phyloP scores from a whole-genome alignment of 2,797 vertebrate species.

The Semaprochilodus insignis region DNA sequence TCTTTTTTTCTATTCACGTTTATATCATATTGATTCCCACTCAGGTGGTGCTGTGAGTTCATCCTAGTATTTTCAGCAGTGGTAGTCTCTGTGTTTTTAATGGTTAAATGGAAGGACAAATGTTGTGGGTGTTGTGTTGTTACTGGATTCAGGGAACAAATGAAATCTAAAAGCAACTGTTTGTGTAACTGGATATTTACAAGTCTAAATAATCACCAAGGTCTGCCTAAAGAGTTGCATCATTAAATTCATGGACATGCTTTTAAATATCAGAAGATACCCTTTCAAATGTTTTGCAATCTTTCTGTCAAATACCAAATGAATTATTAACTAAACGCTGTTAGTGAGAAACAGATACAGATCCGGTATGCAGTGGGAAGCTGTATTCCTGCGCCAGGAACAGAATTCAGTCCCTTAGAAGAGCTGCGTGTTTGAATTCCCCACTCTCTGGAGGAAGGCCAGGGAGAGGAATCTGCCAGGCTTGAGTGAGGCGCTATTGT shows the following conservation, averaged over 20 bases:
- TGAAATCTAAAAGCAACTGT: slow-evolving; percentile 19
- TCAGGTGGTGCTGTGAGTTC: slow-evolving; percentile 9
- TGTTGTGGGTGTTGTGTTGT: not conserved
- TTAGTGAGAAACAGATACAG: slow-evolving; percentile 29
- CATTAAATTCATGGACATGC: slow-evolving; percentile 42
- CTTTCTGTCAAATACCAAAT: slow-evolving; percentile 48
- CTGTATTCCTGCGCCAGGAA: slow-evolving; percentile 50
- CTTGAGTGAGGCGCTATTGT: slow-evolving; percentile 50
- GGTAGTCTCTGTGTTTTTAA: slow-evolving; percentile 28
- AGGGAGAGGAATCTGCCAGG: slow-evolving; percentile 56
- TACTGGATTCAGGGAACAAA: slow-evolving; percentile 20
- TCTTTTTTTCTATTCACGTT: slow-evolving; percentile 27
- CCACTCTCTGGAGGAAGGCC: slow-evolving; percentile 55
- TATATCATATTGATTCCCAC: slow-evolving; percentile 40
- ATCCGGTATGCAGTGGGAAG: slow-evolving; percentile 52
- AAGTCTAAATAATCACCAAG: slow-evolving; percentile 38
- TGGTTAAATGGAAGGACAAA: not conserved
- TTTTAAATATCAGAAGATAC: slow-evolving; percentile 38
- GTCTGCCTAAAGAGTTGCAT: slow-evolving; percentile 49
- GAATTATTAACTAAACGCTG: slow-evolving; percentile 48
- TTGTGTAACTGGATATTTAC: slow-evolving; percentile 38
- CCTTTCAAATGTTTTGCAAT: slow-evolving; percentile 41
- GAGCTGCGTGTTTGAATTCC: slow-evolving; percentile 49
- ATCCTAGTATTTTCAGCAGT: slow-evolving; percentile 21
- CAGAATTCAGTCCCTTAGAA: slow-evolving; percentile 51